These are phyloP conservation scores for Slavum lentiscoides DNA, from an alignment of 2,888 invertebrate genomes.

Conservation along the genomic window DNA sequence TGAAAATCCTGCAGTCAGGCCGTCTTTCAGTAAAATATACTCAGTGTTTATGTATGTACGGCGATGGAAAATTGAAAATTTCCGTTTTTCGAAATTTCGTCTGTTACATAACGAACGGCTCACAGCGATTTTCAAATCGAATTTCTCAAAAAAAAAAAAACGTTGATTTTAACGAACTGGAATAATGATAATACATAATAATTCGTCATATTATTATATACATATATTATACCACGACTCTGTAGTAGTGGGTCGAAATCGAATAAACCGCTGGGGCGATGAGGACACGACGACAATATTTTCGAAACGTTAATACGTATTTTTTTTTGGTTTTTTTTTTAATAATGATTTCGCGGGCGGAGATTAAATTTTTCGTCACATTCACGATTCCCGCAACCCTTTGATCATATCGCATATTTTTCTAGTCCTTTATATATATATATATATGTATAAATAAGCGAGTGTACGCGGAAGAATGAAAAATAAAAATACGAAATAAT, in stretches of 20 bases:
- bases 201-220: not conserved
- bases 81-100: not conserved
- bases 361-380: constrained; percentile 8
- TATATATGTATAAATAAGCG: not conserved
- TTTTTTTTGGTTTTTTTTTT: not conserved
- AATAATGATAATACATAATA: not conserved
- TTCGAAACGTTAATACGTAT: not conserved
- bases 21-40: not conserved
- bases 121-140: not conserved
- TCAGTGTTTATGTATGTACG: too few species aligned
- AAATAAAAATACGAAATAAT: not conserved
- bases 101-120: not conserved
- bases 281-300: not conserved
- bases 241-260: not conserved
- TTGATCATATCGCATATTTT: constrained; percentile 29
- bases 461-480: not conserved
- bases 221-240: not conserved
- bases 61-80: not conserved
- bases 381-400: constrained; percentile 18
- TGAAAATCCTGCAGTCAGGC: too few species aligned
- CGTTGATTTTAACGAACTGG: constrained; percentile 5
- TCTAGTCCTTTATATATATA: not conserved
- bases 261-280: not conserved
- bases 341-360: not conserved
- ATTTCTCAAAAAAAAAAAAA: not conserved